Evolutionary conservation across 2,888 invertebrate species (phyloP).

Genomic region (Pheosia gnoma): DNA sequence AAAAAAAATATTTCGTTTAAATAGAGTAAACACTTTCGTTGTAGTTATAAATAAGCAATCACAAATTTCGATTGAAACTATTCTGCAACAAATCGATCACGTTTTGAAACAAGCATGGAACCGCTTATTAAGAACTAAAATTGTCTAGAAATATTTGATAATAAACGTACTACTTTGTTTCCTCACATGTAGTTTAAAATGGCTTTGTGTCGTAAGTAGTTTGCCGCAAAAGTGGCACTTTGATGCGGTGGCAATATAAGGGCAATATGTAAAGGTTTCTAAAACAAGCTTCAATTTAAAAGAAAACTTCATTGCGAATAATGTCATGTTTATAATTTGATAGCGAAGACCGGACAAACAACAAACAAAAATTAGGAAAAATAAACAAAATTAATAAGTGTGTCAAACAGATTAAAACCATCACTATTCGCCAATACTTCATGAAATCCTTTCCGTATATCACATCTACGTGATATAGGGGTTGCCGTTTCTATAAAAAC

Average conservation of each 20-base stretch:
- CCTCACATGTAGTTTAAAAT: slow-evolving; percentile 30
- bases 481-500: no score
- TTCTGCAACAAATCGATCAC: slow-evolving; percentile 45
- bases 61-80: slow-evolving; percentile 31
- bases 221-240: slow-evolving; percentile 25
- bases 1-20: slow-evolving; percentile 6
- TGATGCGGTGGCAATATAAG: slow-evolving; percentile 32
- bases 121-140: slow-evolving; percentile 33
- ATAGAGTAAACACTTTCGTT: slow-evolving; percentile 33
- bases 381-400: no score
- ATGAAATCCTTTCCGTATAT: no score
- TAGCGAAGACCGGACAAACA: no score
- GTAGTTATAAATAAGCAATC: slow-evolving; percentile 36
- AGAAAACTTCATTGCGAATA: no score
- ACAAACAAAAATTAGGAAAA: no score
- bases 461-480: no score
- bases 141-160: slow-evolving; percentile 35
- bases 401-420: no score
- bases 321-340: no score
- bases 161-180: slow-evolving; percentile 28
- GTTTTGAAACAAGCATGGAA: slow-evolving; percentile 48
- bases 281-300: background rate
- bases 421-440: no score
- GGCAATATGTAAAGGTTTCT: background rate
- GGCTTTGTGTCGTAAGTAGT: slow-evolving; percentile 25